Base-by-base conservation (phyloP, 1,140 invertebrate species). In the Drosophila subobscura region DNA sequence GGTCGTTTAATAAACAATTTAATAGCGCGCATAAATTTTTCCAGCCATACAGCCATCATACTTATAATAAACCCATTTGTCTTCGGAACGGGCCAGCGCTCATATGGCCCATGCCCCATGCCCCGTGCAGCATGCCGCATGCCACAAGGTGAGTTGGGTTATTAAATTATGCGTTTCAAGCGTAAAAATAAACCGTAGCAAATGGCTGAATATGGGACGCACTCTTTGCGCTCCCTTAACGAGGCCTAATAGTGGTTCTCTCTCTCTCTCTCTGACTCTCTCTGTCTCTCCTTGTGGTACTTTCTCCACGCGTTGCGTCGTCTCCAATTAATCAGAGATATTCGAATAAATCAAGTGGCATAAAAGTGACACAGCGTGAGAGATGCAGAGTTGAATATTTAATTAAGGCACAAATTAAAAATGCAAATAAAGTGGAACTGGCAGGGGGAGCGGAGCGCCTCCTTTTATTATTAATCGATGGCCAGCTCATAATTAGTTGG, bases 1-100 rank as follows among this genome's bases (percentile, higher is more conserved):
- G 83, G 83, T 74, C 83, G 74, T 86, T 88, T 88, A 86, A 86
- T 86, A 86, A 86, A 86, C 83, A 86, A 86, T 86, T 86, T 86
- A 81, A 88, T 88, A 75, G 83, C 81, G 77, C 78, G 81, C 81
- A 86, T 86, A 86, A 86, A 86, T 86, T 86, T 75, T 53, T 75
- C 85, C 37, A 76, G 78, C 70, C 83, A 75, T 75, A 80, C 37
- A 76, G 78, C 70, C 83, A 75, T 88, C 78, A 86, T 88, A 76
- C 72, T 76, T 75, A 85, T 88, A 86, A 86, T 88, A 88, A 88
- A 88, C 78, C 79, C 83, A 88, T 88, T 88, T 88, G 84, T 88
- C 83, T 88, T 78, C 60, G 67, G 47, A 63, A 74, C 63, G 54
- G 65, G 46, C 55, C 45, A 54, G 65, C 58, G 71, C 67, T 49